These are phyloP conservation scores for Neodontobutis hainanensis DNA, from an alignment of 2,113 vertebrate species.

Conservation along the genomic window DNA sequence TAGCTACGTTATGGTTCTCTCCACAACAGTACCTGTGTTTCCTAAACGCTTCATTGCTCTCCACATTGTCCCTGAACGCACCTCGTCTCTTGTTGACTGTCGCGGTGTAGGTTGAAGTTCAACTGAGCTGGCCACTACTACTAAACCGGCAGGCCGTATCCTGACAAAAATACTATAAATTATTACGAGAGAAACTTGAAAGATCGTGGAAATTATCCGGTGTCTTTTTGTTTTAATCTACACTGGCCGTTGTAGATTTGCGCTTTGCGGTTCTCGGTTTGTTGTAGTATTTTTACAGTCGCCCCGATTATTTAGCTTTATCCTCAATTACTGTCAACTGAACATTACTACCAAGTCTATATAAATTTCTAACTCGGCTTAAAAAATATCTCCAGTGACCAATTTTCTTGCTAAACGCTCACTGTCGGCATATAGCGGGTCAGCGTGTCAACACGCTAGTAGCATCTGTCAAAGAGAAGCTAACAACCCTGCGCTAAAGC, in stretches of 20 bases:
- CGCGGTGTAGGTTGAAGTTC: conserved; percentile 68
- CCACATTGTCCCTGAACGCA: conserved; percentile 47
- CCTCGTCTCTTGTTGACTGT: conserved; percentile 57
- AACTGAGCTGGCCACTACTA: conserved; percentile 38
- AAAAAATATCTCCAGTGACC: not conserved
- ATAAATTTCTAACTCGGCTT: not conserved
- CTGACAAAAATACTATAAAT: not conserved
- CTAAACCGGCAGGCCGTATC: conserved; percentile 13
- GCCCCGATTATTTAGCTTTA: not conserved
- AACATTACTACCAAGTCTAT: not conserved
- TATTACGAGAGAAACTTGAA: not conserved
- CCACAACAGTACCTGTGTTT: not conserved
- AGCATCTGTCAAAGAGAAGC: conserved; percentile 51
- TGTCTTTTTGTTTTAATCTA: not conserved
- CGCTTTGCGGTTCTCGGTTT: not conserved
- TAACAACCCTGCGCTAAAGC: conserved; percentile 21
- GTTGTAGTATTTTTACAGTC: not conserved
- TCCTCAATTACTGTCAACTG: not conserved
- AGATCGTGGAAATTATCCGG: not conserved
- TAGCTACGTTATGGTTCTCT: too few species aligned
- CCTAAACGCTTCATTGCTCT: not conserved
- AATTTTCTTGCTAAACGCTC: not conserved
- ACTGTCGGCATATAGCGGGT: not conserved
- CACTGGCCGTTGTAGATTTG: conserved; percentile 1
- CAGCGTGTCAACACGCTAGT: not conserved